Percentiles rank a stretch among this genome's conserved stretches.
Evolutionary conservation across 2,797 vertebrate genomes (phyloP).

Genomic region (Myotis findleyi): DNA sequence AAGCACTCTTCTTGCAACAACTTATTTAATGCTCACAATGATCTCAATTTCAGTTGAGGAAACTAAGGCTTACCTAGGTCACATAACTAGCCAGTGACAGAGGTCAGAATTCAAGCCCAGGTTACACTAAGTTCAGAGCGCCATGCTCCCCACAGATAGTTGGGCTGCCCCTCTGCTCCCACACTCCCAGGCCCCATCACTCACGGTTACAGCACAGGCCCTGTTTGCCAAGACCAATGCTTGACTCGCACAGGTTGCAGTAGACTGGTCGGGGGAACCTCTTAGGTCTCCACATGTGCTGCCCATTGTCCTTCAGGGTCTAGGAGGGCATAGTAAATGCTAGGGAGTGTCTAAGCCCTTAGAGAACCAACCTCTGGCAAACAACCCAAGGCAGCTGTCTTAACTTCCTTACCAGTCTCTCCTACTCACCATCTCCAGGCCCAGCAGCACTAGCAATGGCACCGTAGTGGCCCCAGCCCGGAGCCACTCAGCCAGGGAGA

Average conservation of each 20-base stretch:
- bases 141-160: neutral
- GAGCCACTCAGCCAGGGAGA: constrained; percentile 95
- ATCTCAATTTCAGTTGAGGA: constrained; percentile 8
- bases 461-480: constrained; percentile 95
- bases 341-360: neutral
- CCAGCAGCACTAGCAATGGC: constrained; percentile 94
- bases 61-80: constrained; percentile 24
- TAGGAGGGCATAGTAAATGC: constrained; percentile 76
- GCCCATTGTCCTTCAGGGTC: constrained; percentile 94
- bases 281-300: constrained; percentile 96
- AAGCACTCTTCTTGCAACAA: neutral
- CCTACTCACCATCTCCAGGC: constrained; percentile 90
- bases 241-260: constrained; percentile 94
- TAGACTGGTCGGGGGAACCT: constrained; percentile 94
- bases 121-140: neutral
- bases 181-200: constrained; percentile 75
- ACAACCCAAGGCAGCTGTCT: neutral
- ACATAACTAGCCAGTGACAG: neutral
- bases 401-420: neutral
- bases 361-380: neutral
- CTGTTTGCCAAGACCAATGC: constrained; percentile 93
- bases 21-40: neutral
- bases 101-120: constrained; percentile 16
- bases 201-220: constrained; percentile 95
- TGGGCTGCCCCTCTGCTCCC: neutral